Evolutionary conservation across 2,113 vertebrate species (phyloP).

Genomic region (Myotis brandtii): DNA sequence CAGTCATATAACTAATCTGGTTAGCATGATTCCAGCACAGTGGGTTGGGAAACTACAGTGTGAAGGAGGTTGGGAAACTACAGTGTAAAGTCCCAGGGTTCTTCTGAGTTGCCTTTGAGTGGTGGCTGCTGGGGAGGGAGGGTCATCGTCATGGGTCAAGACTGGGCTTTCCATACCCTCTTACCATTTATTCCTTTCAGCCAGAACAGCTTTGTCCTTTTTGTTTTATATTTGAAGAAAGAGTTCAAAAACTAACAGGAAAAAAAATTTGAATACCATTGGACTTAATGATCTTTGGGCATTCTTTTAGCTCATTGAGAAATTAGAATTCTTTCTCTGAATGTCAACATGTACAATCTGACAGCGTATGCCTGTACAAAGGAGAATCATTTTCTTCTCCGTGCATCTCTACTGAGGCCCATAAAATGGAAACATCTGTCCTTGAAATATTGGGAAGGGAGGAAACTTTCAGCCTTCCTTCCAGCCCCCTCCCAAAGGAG

Average conservation of each 20-base stretch:
- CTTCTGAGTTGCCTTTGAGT: background rate
- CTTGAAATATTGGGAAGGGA: conserved; percentile 63
- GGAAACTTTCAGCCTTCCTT: conserved; percentile 71
- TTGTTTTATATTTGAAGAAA: conserved; percentile 41
- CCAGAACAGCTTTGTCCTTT: background rate
- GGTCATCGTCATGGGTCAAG: background rate
- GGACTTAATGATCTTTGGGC: conserved; percentile 10
- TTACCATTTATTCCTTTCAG: background rate
- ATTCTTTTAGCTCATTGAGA: conserved; percentile 37
- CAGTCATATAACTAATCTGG: background rate
- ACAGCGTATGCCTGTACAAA: background rate
- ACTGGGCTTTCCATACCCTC: background rate
- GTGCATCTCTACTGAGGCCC: conserved; percentile 50
- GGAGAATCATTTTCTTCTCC: conserved; percentile 58
- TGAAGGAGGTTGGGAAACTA: background rate
- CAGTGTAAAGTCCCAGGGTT: background rate
- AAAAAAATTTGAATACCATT: background rate
- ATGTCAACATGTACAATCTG: conserved; percentile 54
- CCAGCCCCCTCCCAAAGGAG: conserved; percentile 54
- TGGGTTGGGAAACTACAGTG: background rate
- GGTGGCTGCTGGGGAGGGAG: background rate
- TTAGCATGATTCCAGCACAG: background rate
- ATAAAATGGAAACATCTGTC: conserved; percentile 78
- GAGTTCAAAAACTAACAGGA: background rate
- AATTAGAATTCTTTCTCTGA: conserved; percentile 54